Conservation (phyloP, 2,113 vertebrate genomes). For the Oophaga pumilio region DNA sequence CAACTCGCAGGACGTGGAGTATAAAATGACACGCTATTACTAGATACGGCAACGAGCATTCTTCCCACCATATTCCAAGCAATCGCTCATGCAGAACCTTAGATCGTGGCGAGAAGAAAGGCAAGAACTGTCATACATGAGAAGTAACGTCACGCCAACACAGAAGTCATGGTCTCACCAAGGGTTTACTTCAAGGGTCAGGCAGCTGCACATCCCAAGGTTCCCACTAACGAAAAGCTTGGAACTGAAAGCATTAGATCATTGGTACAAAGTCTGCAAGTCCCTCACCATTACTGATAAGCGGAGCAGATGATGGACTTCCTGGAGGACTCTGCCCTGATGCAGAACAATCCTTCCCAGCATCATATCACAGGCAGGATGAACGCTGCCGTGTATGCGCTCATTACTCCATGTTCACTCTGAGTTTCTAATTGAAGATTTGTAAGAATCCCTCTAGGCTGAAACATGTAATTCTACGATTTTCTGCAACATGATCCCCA, state of each 20-base stretch:
- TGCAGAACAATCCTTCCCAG: neutral
- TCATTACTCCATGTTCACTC: too few species aligned
- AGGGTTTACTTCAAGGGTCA: neutral
- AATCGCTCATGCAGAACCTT: neutral
- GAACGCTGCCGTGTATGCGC: neutral
- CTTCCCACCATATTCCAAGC: neutral
- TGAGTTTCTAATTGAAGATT: too few species aligned
- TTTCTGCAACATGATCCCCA: too few species aligned
- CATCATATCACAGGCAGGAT: neutral
- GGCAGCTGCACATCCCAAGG: neutral
- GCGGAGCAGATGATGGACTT: neutral
- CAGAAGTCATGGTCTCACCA: neutral
- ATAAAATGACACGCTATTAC: too few species aligned
- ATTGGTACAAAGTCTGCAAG: neutral
- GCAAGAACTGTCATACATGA: neutral
- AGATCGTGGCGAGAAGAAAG: neutral
- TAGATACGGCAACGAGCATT: too few species aligned
- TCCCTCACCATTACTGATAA: neutral
- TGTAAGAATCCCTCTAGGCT: too few species aligned
- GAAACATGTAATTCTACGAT: too few species aligned
- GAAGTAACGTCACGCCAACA: neutral
- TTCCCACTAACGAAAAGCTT: neutral
- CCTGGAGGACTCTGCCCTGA: neutral
- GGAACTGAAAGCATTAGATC: constrained; percentile 1
- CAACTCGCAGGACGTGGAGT: too few species aligned